Conservation (phyloP, 2,888 invertebrate genomes). For the Zonitis immaculata region DNA sequence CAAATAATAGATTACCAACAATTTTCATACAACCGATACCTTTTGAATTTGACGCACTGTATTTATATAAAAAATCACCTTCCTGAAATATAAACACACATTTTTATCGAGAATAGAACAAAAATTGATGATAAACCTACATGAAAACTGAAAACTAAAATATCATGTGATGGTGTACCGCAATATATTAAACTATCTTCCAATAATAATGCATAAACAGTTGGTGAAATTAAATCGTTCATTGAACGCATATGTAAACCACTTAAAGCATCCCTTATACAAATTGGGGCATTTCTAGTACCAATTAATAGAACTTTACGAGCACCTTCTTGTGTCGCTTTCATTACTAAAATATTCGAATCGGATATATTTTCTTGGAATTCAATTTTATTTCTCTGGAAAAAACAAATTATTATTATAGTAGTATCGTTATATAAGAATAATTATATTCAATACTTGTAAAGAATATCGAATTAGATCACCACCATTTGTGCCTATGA, state of each 20-base stretch:
- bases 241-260: slow-evolving; percentile 65
- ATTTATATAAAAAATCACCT: slow-evolving; percentile 53
- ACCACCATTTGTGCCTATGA: slow-evolving; percentile 68
- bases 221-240: slow-evolving; percentile 54
- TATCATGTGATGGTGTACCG: slow-evolving; percentile 67
- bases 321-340: slow-evolving; percentile 69
- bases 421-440: too few species aligned
- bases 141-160: slow-evolving; percentile 69
- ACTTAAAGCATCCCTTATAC: slow-evolving; percentile 66
- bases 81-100: slow-evolving; percentile 52
- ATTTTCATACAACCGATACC: slow-evolving; percentile 69
- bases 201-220: slow-evolving; percentile 67
- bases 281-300: slow-evolving; percentile 63
- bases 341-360: slow-evolving; percentile 63
- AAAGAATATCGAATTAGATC: slow-evolving; percentile 65
- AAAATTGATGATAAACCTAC: slow-evolving; percentile 55
- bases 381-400: slow-evolving; percentile 36
- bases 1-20: slow-evolving; percentile 59
- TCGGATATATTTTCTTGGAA: slow-evolving; percentile 52
- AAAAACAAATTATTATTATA: slow-evolving; percentile 6
- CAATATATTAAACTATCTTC: slow-evolving; percentile 68
- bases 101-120: not conserved
- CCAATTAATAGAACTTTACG: slow-evolving; percentile 66
- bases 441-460: slow-evolving; percentile 54
- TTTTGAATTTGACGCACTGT: slow-evolving; percentile 45